Evolutionary conservation across 2,113 vertebrate species (phyloP), one percentile per base, ranked within the genome.

Genomic region (Gymnorhina tibicen): DNA sequence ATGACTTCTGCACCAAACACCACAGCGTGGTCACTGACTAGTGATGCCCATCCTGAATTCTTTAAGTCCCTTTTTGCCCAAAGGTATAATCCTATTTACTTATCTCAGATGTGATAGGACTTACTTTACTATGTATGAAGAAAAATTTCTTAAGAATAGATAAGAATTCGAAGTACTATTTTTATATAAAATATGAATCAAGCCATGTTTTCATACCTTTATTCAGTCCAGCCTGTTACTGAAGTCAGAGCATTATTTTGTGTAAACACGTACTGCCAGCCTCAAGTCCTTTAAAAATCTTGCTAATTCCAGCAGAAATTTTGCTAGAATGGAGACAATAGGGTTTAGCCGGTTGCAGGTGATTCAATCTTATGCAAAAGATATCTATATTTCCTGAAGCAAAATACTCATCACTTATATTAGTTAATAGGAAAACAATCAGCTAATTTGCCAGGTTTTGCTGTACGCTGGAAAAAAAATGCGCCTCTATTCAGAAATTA

Each of bases 371-470:
- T 60, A 60, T 85, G 74, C 49, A 93, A 91, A 84, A 72, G 8
- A 59, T 93, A 78, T 95, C 95, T 89, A 32, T 84, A 68, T 87
- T 93, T 94, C 83, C 77, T 22, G 5, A 90, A 94, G 24, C 30
- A 91, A 94, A 95, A 95, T 92, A 60, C 39, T 86, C 66, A 86
- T 75, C 83, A 50, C 9, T 68, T 44, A 13, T 59, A 69, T 46
- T 46, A 62, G 26, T 72, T 90, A 96, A 91, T 24, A 72, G 42
- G 62, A 82, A 92, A 95, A 86, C 30, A 91, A 89, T 66, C 55
- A 87, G 7, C 42, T 84, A 50, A 92, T 95, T 93, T 91, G 32
- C 13, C 81, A 80, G 22, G 28, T 66, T 95, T 72, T 20, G 2
- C 27, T 81, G 18, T 41, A 55, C 7, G 14, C 21, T 85, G 35